These are phyloP conservation scores for Hermodice carunculata DNA, from an alignment of 2,888 invertebrate species.

Conservation along the genomic window DNA sequence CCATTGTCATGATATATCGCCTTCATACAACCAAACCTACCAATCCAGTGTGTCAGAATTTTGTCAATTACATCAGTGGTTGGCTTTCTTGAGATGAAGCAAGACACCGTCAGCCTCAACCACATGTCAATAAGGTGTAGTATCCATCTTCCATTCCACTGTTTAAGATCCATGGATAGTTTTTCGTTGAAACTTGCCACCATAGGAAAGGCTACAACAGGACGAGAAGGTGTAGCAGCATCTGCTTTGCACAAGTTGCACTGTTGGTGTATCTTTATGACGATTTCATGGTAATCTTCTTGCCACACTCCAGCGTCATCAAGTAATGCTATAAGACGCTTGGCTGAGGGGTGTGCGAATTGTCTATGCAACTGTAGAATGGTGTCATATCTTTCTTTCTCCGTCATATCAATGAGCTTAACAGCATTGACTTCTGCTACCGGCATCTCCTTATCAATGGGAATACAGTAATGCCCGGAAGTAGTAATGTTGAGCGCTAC, in stretches of 20 bases:
- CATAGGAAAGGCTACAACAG: slow-evolving; percentile 24
- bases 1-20: slow-evolving; percentile 35
- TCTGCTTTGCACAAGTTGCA: slow-evolving; percentile 31
- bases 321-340: slow-evolving; percentile 21
- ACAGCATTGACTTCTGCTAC: not conserved
- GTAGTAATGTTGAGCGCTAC: not conserved
- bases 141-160: slow-evolving; percentile 26
- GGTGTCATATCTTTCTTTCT: not conserved
- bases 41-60: slow-evolving; percentile 38
- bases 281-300: not conserved
- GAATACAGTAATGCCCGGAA: not conserved
- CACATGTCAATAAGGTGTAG: slow-evolving; percentile 38
- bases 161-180: slow-evolving; percentile 3
- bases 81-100: slow-evolving; percentile 26
- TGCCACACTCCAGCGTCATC: slow-evolving; percentile 26
- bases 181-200: slow-evolving; percentile 7
- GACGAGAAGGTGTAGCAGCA: slow-evolving; percentile 26
- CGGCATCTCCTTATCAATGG: not conserved
- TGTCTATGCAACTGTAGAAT: slow-evolving; percentile 29
- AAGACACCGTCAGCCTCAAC: slow-evolving; percentile 30
- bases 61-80: slow-evolving; percentile 30
- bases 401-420: not conserved
- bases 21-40: slow-evolving; percentile 36
- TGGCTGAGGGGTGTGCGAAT: slow-evolving; percentile 36
- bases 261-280: slow-evolving; percentile 9